These are phyloP conservation scores for Coenonympha arcania DNA, from an alignment of 2,888 invertebrate genomes.

Conservation along the genomic window DNA sequence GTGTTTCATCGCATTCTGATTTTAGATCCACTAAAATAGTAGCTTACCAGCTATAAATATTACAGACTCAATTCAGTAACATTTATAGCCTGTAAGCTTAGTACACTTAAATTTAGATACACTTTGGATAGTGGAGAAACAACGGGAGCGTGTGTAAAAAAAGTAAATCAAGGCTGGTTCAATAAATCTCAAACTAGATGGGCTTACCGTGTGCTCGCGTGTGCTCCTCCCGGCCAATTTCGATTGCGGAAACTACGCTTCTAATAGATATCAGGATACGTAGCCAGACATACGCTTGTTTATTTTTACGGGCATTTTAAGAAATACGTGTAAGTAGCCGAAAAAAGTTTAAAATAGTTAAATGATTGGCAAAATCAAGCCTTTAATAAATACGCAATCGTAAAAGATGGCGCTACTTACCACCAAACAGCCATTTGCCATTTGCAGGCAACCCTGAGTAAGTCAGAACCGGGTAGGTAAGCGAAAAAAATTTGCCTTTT, in stretches of 20 bases:
- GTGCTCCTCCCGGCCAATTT: constrained; percentile 4
- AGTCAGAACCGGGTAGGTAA: too few species aligned
- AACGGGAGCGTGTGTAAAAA: constrained; percentile 5
- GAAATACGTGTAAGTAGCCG: too few species aligned
- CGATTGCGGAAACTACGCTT: background rate
- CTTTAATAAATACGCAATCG: too few species aligned
- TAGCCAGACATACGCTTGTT: too few species aligned
- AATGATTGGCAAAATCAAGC: too few species aligned
- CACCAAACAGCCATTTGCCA: too few species aligned
- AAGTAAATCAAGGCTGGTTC: constrained; percentile 6
- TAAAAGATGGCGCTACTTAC: too few species aligned
- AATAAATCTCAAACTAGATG: constrained; percentile 5
- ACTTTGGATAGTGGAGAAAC: background rate
- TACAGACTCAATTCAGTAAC: constrained; percentile 33
- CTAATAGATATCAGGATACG: background rate
- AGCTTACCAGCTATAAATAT: constrained; percentile 32
- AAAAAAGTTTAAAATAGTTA: too few species aligned
- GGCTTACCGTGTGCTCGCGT: constrained; percentile 7
- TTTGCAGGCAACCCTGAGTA: too few species aligned
- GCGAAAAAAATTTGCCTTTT: too few species aligned
- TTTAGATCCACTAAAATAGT: background rate
- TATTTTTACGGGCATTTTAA: too few species aligned
- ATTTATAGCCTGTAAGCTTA: constrained; percentile 21
- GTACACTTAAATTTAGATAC: background rate
- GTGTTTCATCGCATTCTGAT: too few species aligned